Percentiles rank a stretch among this genome's conserved stretches.
These are phyloP conservation scores for Metridium senile DNA, from an alignment of 92 coral and sea anemone species.

Conservation along the genomic window DNA sequence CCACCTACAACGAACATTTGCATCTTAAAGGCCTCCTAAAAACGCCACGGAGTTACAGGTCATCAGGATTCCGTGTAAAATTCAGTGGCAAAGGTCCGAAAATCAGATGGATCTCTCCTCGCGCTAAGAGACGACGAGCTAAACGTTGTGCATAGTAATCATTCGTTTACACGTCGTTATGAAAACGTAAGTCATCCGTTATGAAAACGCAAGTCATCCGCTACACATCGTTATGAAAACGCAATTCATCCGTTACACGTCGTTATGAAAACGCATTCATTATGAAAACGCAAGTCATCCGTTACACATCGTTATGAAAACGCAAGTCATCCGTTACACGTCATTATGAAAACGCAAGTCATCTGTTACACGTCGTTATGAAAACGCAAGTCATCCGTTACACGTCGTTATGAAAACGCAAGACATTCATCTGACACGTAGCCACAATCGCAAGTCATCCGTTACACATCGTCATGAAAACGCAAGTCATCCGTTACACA, in stretches of 20 bases:
- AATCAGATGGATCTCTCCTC: slow-evolving; percentile 34
- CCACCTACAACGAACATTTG: not conserved
- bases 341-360: not conserved
- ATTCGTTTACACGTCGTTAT: not conserved
- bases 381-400: not conserved
- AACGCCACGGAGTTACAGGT: slow-evolving; percentile 25
- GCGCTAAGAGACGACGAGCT: not conserved
- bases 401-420: not conserved
- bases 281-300: not conserved
- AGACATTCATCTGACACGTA: not conserved
- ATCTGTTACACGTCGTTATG: not conserved
- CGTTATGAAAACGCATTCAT: not conserved
- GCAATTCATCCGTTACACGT: not conserved
- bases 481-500: not conserved
- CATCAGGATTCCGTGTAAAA: slow-evolving; percentile 28
- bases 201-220: too few relatives aligned
- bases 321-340: not conserved
- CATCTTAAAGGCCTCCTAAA: slow-evolving; percentile 35
- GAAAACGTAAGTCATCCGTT: not conserved
- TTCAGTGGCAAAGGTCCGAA: slow-evolving; percentile 36
- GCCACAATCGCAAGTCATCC: not conserved
- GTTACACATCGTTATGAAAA: not conserved
- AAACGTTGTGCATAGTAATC: not conserved
- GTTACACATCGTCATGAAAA: not conserved
- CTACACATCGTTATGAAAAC: not conserved